Percentiles rank a stretch among this genome's conserved stretches.
phyloP scores from a whole-genome alignment of 2,888 invertebrate species.

The Theodoxus fluviatilis region DNA sequence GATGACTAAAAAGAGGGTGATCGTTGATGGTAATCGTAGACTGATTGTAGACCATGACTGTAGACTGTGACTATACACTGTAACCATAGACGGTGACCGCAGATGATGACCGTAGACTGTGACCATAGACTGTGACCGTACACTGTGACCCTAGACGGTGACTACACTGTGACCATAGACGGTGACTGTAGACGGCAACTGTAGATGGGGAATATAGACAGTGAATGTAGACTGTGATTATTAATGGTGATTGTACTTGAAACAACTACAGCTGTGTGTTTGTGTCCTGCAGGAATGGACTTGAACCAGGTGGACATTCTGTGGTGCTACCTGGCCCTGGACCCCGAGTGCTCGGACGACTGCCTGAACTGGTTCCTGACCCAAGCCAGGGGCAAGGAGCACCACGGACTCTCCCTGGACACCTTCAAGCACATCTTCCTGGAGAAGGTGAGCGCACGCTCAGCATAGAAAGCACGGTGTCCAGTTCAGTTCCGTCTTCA shows the following conservation, averaged over 20 bases:
- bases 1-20: too few relatives aligned
- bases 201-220: too few relatives aligned
- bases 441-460: conserved; percentile 71
- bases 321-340: conserved; percentile 89
- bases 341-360: conserved; percentile 86
- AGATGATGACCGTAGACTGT: too few relatives aligned
- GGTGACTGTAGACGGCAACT: too few relatives aligned
- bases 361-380: conserved; percentile 91
- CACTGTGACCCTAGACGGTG: too few relatives aligned
- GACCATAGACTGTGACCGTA: too few relatives aligned
- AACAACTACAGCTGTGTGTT: neutral
- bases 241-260: neutral
- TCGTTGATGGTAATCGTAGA: too few relatives aligned
- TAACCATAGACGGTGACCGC: too few relatives aligned
- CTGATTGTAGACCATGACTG: too few relatives aligned
- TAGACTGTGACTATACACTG: too few relatives aligned
- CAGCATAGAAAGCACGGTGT: neutral
- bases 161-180: too few relatives aligned
- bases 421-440: conserved; percentile 86
- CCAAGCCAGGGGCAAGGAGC: conserved; percentile 86
- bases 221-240: too few relatives aligned
- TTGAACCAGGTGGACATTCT: conserved; percentile 89
- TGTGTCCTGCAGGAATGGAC: conserved; percentile 41
- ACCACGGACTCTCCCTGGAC: conserved; percentile 88
- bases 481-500: neutral